Evolutionary conservation across 2,797 vertebrate species (phyloP).

Genomic region (Trachurus trachurus): DNA sequence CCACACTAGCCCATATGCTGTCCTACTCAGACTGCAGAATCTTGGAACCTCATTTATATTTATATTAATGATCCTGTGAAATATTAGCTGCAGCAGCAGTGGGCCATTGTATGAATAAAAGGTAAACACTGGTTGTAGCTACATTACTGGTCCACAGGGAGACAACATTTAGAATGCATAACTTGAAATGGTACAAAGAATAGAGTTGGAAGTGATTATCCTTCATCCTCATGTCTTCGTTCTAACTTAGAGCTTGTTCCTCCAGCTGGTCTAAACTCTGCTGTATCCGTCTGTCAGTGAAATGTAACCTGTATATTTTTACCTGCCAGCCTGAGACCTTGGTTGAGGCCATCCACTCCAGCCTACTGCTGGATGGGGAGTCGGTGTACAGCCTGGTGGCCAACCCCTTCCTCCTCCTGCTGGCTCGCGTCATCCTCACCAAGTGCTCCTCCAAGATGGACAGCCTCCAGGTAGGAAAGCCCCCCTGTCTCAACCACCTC

Average conservation of each 20-base stretch:
- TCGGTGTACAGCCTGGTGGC: conserved; percentile 91
- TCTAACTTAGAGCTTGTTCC: neutral
- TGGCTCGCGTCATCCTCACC: conserved; percentile 90
- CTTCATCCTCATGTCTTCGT: neutral
- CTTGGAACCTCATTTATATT: too few relatives aligned
- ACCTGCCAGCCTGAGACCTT: conserved; percentile 74
- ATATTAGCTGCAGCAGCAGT: too few relatives aligned
- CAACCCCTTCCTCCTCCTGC: conserved; percentile 90
- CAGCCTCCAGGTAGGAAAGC: conserved; percentile 88
- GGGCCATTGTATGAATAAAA: too few relatives aligned
- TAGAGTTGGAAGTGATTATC: neutral
- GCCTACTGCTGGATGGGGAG: conserved; percentile 93
- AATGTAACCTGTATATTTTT: conserved; percentile 2
- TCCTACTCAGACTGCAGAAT: too few relatives aligned
- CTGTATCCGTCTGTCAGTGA: neutral
- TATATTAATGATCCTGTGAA: too few relatives aligned
- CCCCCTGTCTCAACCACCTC: neutral
- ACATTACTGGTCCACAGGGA: neutral
- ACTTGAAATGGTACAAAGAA: neutral
- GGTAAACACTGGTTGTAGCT: neutral
- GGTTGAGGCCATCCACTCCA: conserved; percentile 79
- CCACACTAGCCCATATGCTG: too few relatives aligned
- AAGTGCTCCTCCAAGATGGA: conserved; percentile 86
- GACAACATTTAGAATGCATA: neutral
- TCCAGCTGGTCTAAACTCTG: neutral